Evolutionary conservation across 2,888 invertebrate genomes (phyloP).

Genomic region (Amphipoea oculea): DNA sequence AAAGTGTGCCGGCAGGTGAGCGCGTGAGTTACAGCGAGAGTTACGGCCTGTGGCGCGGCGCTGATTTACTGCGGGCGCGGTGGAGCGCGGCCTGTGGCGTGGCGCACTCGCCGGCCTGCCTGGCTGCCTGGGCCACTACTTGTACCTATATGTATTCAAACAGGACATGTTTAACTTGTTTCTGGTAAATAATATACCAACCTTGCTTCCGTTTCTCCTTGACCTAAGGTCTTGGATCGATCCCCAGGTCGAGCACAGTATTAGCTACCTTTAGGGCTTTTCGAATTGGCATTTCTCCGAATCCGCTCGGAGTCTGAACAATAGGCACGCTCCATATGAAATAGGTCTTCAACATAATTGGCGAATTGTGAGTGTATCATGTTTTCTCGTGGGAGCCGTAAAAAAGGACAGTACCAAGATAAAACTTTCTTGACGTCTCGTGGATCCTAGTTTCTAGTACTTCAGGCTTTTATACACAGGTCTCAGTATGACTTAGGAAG

Average conservation of each 20-base stretch:
- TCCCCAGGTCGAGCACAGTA: background rate
- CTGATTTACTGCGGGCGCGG: slow-evolving; percentile 34
- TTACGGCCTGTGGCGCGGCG: slow-evolving; percentile 50
- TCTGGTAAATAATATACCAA: slow-evolving; percentile 1
- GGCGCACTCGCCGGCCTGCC: background rate
- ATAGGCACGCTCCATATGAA: background rate
- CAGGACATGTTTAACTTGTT: background rate
- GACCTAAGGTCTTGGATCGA: background rate
- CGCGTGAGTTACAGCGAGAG: slow-evolving; percentile 36
- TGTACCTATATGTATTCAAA: background rate
- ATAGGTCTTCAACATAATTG: background rate
- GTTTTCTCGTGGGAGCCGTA: background rate
- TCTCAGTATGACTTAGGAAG: background rate
- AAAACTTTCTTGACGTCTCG: no score
- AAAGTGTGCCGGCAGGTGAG: slow-evolving; percentile 37
- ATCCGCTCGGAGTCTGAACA: background rate
- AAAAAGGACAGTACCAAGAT: background rate
- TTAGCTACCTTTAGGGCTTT: background rate
- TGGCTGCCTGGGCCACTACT: background rate
- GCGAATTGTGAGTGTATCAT: background rate
- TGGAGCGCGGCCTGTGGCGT: slow-evolving; percentile 30
- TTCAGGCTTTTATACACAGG: background rate
- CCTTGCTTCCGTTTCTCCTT: no score
- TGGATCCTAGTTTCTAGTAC: background rate
- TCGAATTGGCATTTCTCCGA: background rate